These are phyloP conservation scores for Drosophila chauvacae DNA, from an alignment of 1,140 invertebrate species.

Conservation along the genomic window DNA sequence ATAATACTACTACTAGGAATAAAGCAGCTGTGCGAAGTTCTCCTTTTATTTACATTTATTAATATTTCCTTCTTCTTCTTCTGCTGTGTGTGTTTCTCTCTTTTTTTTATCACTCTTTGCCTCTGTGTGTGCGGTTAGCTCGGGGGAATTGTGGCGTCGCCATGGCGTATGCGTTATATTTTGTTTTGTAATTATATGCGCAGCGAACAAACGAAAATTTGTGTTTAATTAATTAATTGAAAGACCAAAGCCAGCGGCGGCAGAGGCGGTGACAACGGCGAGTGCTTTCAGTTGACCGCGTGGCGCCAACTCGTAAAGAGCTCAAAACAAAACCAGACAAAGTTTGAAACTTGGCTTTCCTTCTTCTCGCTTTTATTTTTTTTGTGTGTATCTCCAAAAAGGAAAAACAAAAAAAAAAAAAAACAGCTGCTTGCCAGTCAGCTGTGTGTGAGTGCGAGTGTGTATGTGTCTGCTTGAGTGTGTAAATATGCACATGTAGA, in stretches of 20 bases:
- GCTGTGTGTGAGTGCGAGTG: slow-evolving; percentile 15
- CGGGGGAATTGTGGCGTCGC: slow-evolving; percentile 58
- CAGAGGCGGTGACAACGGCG: slow-evolving; percentile 1
- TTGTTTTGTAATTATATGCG: slow-evolving; percentile 74
- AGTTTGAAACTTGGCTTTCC: background rate
- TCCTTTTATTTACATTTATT: slow-evolving; percentile 56
- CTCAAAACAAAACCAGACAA: slow-evolving; percentile 24
- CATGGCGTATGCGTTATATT: slow-evolving; percentile 73
- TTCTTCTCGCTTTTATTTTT: background rate
- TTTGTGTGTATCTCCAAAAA: slow-evolving; percentile 7
- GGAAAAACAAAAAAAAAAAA: slow-evolving; percentile 38
- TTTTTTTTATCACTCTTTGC: slow-evolving; percentile 16
- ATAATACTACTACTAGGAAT: background rate
- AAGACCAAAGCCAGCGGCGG: slow-evolving; percentile 30
- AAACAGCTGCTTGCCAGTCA: slow-evolving; percentile 66
- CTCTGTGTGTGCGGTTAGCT: slow-evolving; percentile 18
- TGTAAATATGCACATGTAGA: slow-evolving; percentile 3
- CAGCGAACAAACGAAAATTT: slow-evolving; percentile 54
- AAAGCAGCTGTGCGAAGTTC: slow-evolving; percentile 49
- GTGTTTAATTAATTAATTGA: slow-evolving; percentile 80
- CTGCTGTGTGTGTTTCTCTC: background rate
- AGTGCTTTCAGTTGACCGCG: slow-evolving; percentile 61
- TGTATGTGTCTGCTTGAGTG: background rate
- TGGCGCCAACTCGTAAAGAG: slow-evolving; percentile 68
- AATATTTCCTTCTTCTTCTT: slow-evolving; percentile 25